Evolutionary conservation across 2,113 vertebrate genomes (phyloP), one percentile per base, ranked within the genome.

Genomic region (Callithrix jacchus): DNA sequence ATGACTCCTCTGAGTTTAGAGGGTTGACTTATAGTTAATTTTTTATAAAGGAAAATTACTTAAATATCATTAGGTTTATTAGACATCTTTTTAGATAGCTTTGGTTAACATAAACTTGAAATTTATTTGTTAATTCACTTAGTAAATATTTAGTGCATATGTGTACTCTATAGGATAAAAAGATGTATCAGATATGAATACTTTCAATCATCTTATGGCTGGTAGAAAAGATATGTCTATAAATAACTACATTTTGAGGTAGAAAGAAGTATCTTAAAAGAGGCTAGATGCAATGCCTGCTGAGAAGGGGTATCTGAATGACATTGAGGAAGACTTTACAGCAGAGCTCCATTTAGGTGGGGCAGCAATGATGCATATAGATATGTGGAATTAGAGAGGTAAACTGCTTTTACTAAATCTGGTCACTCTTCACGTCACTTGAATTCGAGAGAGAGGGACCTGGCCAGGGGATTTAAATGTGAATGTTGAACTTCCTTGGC

Each of bases 51-150:
- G 11, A 8, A 64, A 92, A 89, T 88, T 61, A 54, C 42, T 92
- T 83, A 32, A 87, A 92, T 54, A 32, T 8, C 18, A 40, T 87
- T 92, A 68, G 32, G 4, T 79, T 68, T 83, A n/a, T 58, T 20
- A 95, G 45, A 71, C 25, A 58, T 0, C 7, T 88, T 66, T 88
- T 23, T 81, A 84, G 37, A 47, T 93, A 91, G 79, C 25, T 89
- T 94, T 54, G n/a, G 21, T 89, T 89, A 85, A 10, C 52, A 89
- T 40, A 93, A 85, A 89, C 42, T 88, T 13, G 58, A 16, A 86
- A 70, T 93, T 27, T 18, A 73, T 49, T 58, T 73, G 52, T 82
- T 73, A 47, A 68, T n/a, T 94, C 12, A 88, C 56, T 71, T 40
- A 47, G 66, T 87, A 87, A 92, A 56, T 37, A 70, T 86, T 81